A percentile compares a stretch with the other conserved stretches of the same genome.
These are phyloP conservation scores for Parascotia fuliginaria DNA, from an alignment of 2,888 invertebrate species.

Conservation along the genomic window DNA sequence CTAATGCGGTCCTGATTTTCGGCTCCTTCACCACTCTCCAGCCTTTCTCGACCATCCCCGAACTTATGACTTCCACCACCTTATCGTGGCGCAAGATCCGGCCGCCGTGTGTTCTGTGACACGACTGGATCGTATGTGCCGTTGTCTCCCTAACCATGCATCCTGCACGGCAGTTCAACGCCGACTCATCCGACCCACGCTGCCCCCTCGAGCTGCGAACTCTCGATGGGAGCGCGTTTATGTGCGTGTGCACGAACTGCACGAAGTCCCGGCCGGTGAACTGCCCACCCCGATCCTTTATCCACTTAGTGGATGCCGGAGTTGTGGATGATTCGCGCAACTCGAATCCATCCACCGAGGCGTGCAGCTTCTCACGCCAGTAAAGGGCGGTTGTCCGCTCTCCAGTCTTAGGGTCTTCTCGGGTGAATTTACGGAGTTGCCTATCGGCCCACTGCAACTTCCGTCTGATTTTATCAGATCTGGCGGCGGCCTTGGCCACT, in stretches of 20 bases:
- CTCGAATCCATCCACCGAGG: slow-evolving; percentile 11
- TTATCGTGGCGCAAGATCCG: background rate
- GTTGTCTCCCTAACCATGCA: slow-evolving; percentile 48
- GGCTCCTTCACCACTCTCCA: too few relatives aligned
- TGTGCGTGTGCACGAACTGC: slow-evolving; percentile 17
- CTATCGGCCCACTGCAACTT: background rate
- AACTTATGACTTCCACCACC: too few relatives aligned
- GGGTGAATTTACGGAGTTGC: background rate
- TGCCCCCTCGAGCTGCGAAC: slow-evolving; percentile 14
- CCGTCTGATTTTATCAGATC: slow-evolving; percentile 24
- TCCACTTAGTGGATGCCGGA: slow-evolving; percentile 7
- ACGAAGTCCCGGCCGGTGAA: slow-evolving; percentile 19
- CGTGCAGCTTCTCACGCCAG: too few relatives aligned
- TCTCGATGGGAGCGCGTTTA: slow-evolving; percentile 22
- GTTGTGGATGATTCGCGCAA: too few relatives aligned
- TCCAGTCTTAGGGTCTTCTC: background rate
- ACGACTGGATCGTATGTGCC: slow-evolving; percentile 46
- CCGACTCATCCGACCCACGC: background rate
- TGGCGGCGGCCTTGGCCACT: slow-evolving; percentile 35
- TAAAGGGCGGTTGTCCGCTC: background rate
- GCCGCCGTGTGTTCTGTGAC: slow-evolving; percentile 55
- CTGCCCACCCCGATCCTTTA: background rate
- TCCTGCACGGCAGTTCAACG: slow-evolving; percentile 42
- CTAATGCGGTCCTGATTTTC: too few relatives aligned
- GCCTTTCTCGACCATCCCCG: too few relatives aligned